Evolutionary conservation across 2,113 vertebrate species (phyloP), one percentile per base, ranked within the genome.

Genomic region (Osmerus eperlanus): DNA sequence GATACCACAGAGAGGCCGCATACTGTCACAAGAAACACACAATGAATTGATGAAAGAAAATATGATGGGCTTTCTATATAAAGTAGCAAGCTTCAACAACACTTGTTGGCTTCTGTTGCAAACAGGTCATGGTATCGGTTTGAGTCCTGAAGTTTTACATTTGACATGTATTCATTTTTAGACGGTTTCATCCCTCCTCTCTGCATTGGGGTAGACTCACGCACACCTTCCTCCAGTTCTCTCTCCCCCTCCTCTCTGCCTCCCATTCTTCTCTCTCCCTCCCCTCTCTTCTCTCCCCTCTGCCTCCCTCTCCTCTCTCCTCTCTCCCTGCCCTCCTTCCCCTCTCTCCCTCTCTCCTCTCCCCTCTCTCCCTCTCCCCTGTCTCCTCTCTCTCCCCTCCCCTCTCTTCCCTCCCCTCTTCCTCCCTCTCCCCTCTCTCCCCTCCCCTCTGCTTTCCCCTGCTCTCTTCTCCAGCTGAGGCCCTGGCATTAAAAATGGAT

Each of bases 401-500:
- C 25, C 18, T 51, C 15, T 23, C 47, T 14, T 58, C 53, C 59
- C 54, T 29, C n/a, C 56, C 36, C 56, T 55, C 63, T 58, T 32
- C 32, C 67, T 63, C 15, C 67, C 52, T 55, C 53, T 73, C 67
- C 65, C 65, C 58, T 52, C 58, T 23, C 21, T 25, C 5, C 21
- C 14, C 23, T 36, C 16, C 23, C 32, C 18, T 29, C 58, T 29
- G 28, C 25, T 18, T 51, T 9, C 54, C 47, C 9, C 23, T 16
- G 23, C n/a, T 25, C 32, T 53, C 16, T 75, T 83, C 82, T 85
- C 86, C 87, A 91, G 89, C 88, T 88, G 88, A 85, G 86, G 77
- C 86, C 73, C 78, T 72, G 18, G 70, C 89, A 91, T 92, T 91
- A 93, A 92, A 92, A 91, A 91, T 92, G 88, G 78, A 93, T 92